These are phyloP conservation scores for Urechis unicinctus DNA, from an alignment of 2,888 invertebrate genomes.

Conservation along the genomic window DNA sequence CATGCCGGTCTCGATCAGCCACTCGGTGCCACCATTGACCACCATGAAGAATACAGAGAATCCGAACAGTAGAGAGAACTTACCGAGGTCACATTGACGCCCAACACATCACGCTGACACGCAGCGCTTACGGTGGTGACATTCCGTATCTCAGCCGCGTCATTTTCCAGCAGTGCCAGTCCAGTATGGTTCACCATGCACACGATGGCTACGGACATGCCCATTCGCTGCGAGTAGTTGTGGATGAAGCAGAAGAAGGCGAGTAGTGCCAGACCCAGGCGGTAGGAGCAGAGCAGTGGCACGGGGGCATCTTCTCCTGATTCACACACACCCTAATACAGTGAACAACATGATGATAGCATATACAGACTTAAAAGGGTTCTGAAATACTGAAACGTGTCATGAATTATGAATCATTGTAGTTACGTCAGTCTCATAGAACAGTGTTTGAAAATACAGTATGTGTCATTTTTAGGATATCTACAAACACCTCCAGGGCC, in stretches of 20 bases:
- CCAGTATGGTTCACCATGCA: conserved; percentile 56
- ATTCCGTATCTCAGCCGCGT: neutral
- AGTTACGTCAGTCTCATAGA: too few relatives aligned
- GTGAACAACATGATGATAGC: too few relatives aligned
- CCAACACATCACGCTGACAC: neutral
- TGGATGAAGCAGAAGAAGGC: conserved; percentile 56
- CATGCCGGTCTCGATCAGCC: too few relatives aligned
- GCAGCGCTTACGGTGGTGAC: neutral
- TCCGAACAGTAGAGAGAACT: neutral
- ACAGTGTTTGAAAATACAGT: too few relatives aligned
- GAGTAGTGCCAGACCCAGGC: conserved; percentile 37
- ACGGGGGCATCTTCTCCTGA: too few relatives aligned
- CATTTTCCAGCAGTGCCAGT: neutral
- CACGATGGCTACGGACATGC: conserved; percentile 56
- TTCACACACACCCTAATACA: too few relatives aligned
- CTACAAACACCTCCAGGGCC: too few relatives aligned
- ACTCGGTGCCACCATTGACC: too few relatives aligned
- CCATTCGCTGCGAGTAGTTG: conserved; percentile 59
- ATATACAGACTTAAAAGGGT: too few relatives aligned
- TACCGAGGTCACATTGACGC: neutral
- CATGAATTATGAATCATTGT: too few relatives aligned
- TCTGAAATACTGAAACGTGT: too few relatives aligned
- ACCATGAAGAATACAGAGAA: neutral
- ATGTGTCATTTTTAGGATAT: too few relatives aligned
- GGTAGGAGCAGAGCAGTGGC: conserved; percentile 28